Conservation (phyloP, 2,888 invertebrate species). For the Scrobipalpa atriplicella region DNA sequence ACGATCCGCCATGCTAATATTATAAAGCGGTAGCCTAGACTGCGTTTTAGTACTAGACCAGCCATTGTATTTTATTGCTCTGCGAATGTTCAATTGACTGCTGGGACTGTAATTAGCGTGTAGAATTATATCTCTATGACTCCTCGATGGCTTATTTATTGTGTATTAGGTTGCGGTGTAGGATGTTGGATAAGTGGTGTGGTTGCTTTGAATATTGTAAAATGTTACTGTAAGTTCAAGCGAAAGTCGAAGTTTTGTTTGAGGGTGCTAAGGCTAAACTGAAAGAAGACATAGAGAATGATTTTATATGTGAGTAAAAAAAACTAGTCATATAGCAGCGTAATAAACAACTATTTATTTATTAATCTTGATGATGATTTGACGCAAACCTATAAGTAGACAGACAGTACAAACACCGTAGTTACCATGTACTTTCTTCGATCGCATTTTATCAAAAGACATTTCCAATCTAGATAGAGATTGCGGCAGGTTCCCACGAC, state of each 20-base stretch:
- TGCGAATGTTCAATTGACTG: constrained; percentile 16
- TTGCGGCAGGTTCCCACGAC: constrained; percentile 67
- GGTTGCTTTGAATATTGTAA: neutral
- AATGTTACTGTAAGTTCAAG: neutral
- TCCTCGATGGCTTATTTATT: constrained; percentile 16
- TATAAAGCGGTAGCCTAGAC: constrained; percentile 55
- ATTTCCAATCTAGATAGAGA: constrained; percentile 32
- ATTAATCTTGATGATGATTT: too few species aligned
- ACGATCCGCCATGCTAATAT: constrained; percentile 74
- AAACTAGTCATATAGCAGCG: too few species aligned
- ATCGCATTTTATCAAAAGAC: neutral
- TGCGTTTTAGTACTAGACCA: constrained; percentile 1
- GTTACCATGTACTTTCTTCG: neutral
- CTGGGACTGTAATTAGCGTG: neutral
- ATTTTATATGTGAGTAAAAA: too few species aligned
- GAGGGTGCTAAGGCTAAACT: too few species aligned
- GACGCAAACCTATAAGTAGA: too few species aligned
- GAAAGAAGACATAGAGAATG: too few species aligned
- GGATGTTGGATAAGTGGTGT: neutral
- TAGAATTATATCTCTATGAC: constrained; percentile 15
- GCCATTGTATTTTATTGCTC: constrained; percentile 15
- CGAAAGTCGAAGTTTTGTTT: too few species aligned
- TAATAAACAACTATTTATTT: too few species aligned
- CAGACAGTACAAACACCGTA: too few species aligned
- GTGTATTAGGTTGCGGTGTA: neutral